These are phyloP conservation scores for Watersipora subatra DNA, from an alignment of 1,140 invertebrate species.

Conservation along the genomic window DNA sequence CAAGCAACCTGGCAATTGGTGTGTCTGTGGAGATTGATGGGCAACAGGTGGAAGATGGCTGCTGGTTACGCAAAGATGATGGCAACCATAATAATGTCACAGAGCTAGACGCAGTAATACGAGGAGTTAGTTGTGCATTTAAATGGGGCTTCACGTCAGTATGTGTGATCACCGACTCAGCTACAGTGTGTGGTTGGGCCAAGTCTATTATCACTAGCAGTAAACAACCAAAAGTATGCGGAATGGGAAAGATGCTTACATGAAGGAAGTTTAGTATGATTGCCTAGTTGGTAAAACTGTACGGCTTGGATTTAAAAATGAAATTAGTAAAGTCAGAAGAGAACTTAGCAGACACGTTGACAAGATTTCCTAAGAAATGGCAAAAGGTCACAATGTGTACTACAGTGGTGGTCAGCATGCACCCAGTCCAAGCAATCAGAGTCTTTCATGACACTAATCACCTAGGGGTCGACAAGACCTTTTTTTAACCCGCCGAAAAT, in stretches of 20 bases:
- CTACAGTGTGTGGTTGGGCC: conserved; percentile 4
- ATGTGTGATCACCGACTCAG: conserved; percentile 1
- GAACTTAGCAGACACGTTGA: not conserved
- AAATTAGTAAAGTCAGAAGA: not conserved
- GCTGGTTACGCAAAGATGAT: conserved; percentile 1
- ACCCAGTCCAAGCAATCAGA: not conserved
- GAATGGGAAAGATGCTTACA: not conserved
- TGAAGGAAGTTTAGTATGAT: not conserved
- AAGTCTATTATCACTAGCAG: not conserved
- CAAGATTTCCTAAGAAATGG: not conserved
- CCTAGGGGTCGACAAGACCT: not conserved
- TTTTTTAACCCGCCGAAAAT: not conserved
- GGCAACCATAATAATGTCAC: not conserved
- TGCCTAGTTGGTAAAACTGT: not conserved
- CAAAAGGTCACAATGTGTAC: not conserved
- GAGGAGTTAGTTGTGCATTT: not conserved
- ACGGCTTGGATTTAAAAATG: not conserved
- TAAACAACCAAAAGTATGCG: not conserved
- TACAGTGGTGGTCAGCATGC: not conserved
- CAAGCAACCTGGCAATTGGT: not conserved
- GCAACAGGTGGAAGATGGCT: not conserved
- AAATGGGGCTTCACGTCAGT: conserved; percentile 4
- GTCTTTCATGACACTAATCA: not conserved
- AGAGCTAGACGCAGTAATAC: conserved; percentile 4
- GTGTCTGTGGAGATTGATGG: not conserved